Evolutionary conservation across 1,140 invertebrate genomes (phyloP).

Genomic region (Bombus haemorrhoidalis): DNA sequence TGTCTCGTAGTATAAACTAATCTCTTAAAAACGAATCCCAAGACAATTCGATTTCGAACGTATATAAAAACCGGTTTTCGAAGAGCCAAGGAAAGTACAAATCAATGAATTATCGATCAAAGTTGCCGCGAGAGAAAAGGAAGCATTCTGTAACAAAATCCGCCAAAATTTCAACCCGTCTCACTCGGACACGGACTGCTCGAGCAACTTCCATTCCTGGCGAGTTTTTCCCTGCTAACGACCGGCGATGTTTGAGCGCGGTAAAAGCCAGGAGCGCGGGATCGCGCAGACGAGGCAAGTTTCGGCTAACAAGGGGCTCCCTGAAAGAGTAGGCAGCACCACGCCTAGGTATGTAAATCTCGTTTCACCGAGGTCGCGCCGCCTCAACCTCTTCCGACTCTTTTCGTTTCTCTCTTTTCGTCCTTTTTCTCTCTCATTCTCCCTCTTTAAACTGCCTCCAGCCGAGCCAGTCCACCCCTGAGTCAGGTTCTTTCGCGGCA

Average conservation of each 20-base stretch:
- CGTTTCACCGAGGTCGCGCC: conserved; percentile 66
- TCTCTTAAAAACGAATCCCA: not conserved
- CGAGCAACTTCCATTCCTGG: conserved; percentile 54
- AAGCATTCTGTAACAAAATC: not conserved
- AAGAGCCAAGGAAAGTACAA: no score
- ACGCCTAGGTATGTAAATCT: conserved; percentile 77
- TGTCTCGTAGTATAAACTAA: not conserved
- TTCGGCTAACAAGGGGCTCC: conserved; percentile 77
- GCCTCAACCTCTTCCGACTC: conserved; percentile 39
- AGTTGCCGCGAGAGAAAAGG: not conserved
- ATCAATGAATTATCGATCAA: no score
- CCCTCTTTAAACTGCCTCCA: conserved; percentile 28
- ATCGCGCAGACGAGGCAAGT: conserved; percentile 76
- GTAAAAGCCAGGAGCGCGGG: conserved; percentile 66
- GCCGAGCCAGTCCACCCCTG: conserved; percentile 59
- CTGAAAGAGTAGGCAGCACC: conserved; percentile 70
- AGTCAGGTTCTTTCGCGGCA: conserved; percentile 74
- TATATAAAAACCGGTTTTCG: no score
- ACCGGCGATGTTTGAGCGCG: conserved; percentile 71
- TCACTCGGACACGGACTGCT: conserved; percentile 18
- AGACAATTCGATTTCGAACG: no score
- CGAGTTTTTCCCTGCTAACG: conserved; percentile 71
- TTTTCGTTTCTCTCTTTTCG: conserved; percentile 9
- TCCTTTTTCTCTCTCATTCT: conserved; percentile 22
- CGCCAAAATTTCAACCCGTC: conserved; percentile 31